Conservation (phyloP, 2,797 vertebrate genomes). For the Lutjanus campechanus region DNA sequence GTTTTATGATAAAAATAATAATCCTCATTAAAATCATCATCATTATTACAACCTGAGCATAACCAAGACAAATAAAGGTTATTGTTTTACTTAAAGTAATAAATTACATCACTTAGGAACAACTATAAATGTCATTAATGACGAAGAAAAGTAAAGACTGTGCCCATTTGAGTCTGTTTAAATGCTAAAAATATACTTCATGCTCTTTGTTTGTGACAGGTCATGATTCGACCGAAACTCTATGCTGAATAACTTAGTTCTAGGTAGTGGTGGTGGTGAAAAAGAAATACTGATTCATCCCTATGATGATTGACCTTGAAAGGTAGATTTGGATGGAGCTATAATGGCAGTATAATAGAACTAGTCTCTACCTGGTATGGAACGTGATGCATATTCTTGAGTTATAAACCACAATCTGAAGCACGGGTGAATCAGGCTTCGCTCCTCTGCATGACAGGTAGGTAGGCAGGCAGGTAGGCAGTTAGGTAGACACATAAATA, state of each 20-base stretch:
- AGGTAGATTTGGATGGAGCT: background rate
- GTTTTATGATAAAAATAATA: constrained; percentile 10
- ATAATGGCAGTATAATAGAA: background rate
- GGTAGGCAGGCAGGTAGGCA: background rate
- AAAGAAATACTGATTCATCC: background rate
- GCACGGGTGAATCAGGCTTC: constrained; percentile 59
- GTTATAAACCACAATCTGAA: constrained; percentile 90
- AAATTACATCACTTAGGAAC: background rate
- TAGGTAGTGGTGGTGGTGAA: background rate
- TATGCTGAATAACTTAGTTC: background rate
- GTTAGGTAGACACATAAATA: background rate
- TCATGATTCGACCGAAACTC: background rate
- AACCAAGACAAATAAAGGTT: background rate
- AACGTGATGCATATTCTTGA: constrained; percentile 62
- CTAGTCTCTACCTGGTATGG: constrained; percentile 85
- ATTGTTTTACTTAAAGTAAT: background rate
- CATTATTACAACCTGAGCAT: background rate
- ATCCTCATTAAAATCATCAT: background rate
- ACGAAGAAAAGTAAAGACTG: background rate
- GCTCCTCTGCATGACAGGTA: constrained; percentile 31
- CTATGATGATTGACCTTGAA: background rate
- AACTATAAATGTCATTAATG: too few species aligned
- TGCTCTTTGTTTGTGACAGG: background rate
- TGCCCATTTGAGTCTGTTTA: background rate
- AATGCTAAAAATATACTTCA: background rate